A percentile compares a stretch with the other conserved stretches of the same genome.
These are phyloP conservation scores for Pampusana beccarii DNA, from an alignment of 2,113 vertebrate species.

Conservation along the genomic window DNA sequence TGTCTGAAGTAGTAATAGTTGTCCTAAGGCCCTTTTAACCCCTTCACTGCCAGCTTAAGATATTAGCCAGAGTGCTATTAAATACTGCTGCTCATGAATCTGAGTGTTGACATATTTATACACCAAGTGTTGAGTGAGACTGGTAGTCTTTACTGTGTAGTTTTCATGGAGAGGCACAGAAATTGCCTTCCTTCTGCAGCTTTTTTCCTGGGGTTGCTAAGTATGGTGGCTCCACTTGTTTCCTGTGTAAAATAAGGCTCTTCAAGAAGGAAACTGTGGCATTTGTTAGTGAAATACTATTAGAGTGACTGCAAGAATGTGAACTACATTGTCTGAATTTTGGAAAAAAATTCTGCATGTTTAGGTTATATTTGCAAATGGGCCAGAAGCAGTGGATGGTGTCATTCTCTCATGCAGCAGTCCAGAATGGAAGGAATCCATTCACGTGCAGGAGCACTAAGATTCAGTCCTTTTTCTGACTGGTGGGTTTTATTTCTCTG, in stretches of 20 bases:
- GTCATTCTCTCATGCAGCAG: background rate
- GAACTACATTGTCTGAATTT: background rate
- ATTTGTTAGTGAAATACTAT: background rate
- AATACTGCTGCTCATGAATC: background rate
- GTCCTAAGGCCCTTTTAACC: background rate
- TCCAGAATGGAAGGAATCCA: background rate
- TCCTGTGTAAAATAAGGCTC: background rate
- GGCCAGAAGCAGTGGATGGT: background rate
- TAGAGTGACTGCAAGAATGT: background rate
- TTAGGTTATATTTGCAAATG: background rate
- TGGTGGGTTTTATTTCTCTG: background rate
- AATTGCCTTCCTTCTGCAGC: background rate
- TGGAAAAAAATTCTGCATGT: background rate
- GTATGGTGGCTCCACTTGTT: background rate
- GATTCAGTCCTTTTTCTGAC: background rate
- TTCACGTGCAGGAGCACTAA: background rate
- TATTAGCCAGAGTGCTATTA: background rate
- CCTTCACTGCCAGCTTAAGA: background rate
- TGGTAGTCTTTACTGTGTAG: background rate
- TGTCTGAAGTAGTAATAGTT: background rate
- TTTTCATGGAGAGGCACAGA: background rate
- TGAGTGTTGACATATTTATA: background rate
- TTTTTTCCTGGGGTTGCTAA: background rate
- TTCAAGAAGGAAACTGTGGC: background rate
- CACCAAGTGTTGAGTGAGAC: accelerated